Base-by-base conservation (phyloP, 2,888 invertebrate species). In the Papilio protenor region DNA sequence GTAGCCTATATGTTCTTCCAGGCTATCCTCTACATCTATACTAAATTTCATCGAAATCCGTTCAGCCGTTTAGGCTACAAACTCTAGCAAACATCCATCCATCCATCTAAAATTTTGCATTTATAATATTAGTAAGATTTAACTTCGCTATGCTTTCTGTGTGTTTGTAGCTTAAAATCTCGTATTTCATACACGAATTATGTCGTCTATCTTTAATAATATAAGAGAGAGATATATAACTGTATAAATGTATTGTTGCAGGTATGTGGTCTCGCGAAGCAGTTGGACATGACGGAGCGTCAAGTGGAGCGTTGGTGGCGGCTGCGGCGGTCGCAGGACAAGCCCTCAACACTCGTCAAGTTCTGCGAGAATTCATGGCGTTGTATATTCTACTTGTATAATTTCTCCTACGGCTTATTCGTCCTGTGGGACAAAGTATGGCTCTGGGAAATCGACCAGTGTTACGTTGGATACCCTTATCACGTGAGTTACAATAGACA, bases 281-380 rank as follows among this genome's bases (percentile, higher is more conserved):
- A 98, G 89, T 90, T 97, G 84, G 98, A 98, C 90, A 96, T 97
- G 96, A 95, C 96, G 27, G 97, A 97, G 89, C 95, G 98, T 77
- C 98, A 98, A 91, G 97, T 99, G 80, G 98, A 99, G 89, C 95
- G 98, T 83, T 99, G 99, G 99, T 96, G 98, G 93, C 96, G 99
- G 82, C 94, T 97, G 79, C 95, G 98, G 77, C 96, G 97, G 82
- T 96, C 97, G 75, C 97, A 98, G 91, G 98, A 98, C 86, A 98
- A 97, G 89, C 98, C 98, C 1, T 98, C 98, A 33, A 98, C 97
- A 5, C 95, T 99, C 84, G 96, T 97, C 72, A 98, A 99, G 91
- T 99, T 99, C 93, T 97, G 97, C 87, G 99, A 99, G 94, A 98
- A 97, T 87, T 96, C 97, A 92, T 99, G 98, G 98, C 95, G 98